Evolutionary conservation across 2,888 invertebrate genomes (phyloP).

Genomic region (Apamea anceps): DNA sequence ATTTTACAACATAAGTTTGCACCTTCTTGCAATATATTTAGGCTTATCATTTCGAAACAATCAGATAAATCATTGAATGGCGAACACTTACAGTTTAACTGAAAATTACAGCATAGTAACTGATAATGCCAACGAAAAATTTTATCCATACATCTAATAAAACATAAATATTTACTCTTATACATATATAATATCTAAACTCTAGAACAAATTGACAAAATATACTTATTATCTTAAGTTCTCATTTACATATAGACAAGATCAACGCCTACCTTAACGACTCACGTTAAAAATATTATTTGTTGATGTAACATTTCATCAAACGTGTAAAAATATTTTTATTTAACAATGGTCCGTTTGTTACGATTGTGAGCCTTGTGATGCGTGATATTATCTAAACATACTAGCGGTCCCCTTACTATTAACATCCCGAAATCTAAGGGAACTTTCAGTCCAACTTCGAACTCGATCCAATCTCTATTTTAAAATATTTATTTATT

Average conservation of each 20-base stretch:
- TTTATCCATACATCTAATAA: conserved; percentile 67
- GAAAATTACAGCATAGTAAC: conserved; percentile 69
- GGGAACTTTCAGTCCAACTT: conserved; percentile 63
- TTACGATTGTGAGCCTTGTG: conserved; percentile 83
- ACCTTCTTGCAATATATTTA: conserved; percentile 59
- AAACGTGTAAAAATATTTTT: conserved; percentile 87
- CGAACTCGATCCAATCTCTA: conserved; percentile 65
- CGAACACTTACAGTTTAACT: conserved; percentile 68
- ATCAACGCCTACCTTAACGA: conserved; percentile 75
- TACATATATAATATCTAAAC: conserved; percentile 73
- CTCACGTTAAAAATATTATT: conserved; percentile 80
- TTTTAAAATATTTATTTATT: conserved; percentile 71
- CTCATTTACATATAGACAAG: conserved; percentile 83
- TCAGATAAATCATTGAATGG: conserved; percentile 51
- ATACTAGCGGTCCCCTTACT: conserved; percentile 78
- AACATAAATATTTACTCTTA: conserved; percentile 80
- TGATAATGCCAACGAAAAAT: conserved; percentile 67
- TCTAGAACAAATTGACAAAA: conserved; percentile 88
- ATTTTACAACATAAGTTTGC: conserved; percentile 62
- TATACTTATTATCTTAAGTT: conserved; percentile 79
- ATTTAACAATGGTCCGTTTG: conserved; percentile 86
- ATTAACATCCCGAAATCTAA: conserved; percentile 49
- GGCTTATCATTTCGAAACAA: conserved; percentile 46
- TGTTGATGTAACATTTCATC: conserved; percentile 75
- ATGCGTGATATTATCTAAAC: conserved; percentile 79